Evolutionary conservation across 2,113 vertebrate genomes (phyloP).

Genomic region (Scomber colias): DNA sequence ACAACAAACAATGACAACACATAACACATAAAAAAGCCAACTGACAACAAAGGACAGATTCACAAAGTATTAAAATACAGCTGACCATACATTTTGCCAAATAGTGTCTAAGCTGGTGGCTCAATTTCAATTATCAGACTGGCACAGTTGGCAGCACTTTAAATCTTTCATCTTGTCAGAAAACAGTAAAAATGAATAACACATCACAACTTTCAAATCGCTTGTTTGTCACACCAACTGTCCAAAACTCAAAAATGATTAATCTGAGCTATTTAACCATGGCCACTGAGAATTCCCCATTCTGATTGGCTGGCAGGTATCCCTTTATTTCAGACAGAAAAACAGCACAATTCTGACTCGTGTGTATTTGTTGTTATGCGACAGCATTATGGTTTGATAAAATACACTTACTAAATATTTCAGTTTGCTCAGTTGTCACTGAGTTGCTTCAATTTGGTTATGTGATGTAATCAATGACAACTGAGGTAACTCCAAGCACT

Average conservation of each 20-base stretch:
- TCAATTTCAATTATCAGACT: conserved; percentile 70
- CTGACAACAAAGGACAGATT: conserved; percentile 69
- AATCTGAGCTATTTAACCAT: conserved; percentile 1
- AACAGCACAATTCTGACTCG: neutral
- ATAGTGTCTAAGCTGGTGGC: conserved; percentile 74
- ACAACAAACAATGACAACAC: conserved; percentile 66
- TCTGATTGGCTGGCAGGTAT: conserved; percentile 20
- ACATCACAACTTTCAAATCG: neutral
- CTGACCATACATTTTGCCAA: conserved; percentile 72
- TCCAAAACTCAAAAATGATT: conserved; percentile 5
- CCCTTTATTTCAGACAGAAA: neutral
- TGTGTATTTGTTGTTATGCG: neutral
- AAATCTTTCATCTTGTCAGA: conserved; percentile 50
- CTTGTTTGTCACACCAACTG: neutral
- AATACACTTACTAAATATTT: neutral
- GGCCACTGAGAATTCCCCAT: conserved; percentile 5
- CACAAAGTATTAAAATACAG: conserved; percentile 68
- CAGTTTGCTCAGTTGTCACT: neutral
- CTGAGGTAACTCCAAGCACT: neutral
- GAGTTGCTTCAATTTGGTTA: neutral
- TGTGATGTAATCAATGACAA: neutral
- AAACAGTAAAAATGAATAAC: conserved; percentile 12
- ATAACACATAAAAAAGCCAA: conserved; percentile 53
- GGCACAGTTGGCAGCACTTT: conserved; percentile 74
- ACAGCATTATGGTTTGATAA: neutral